A percentile compares a stretch with the other conserved stretches of the same genome.
phyloP scores from a whole-genome alignment of 2,113 vertebrate genomes.

The Sporophila hypoxantha region DNA sequence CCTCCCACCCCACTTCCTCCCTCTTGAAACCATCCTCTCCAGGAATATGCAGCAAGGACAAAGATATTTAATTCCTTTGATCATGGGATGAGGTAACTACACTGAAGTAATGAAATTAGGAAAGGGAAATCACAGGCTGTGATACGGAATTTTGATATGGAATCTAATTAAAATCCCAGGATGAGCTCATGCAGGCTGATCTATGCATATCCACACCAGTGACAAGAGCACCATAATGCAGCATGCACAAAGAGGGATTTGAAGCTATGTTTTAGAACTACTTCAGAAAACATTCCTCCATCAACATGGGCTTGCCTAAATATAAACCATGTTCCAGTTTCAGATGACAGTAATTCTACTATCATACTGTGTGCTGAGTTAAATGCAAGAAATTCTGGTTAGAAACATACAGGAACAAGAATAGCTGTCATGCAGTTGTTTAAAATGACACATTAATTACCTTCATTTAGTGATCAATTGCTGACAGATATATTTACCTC shows the following conservation, averaged over 20 bases:
- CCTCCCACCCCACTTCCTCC: neutral
- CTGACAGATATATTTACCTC: conserved; percentile 53
- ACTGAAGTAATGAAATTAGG: neutral
- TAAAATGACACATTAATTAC: neutral
- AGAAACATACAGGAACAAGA: neutral
- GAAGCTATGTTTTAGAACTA: neutral
- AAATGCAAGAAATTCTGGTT: neutral
- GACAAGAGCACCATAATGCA: neutral
- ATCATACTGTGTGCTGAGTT: neutral
- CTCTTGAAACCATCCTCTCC: neutral
- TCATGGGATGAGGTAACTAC: neutral
- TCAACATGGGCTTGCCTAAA: neutral
- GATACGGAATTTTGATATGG: neutral
- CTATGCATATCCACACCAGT: neutral
- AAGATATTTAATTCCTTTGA: neutral
- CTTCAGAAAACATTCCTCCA: neutral
- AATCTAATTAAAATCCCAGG: neutral
- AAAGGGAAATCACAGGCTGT: neutral
- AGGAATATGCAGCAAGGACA: neutral
- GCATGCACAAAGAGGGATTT: neutral
- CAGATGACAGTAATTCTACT: neutral
- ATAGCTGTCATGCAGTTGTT: neutral
- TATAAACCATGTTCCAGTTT: neutral
- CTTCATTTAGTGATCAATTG: neutral
- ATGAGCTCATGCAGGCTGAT: neutral